Conservation (phyloP, 2,888 invertebrate species). For the Cloeon dipterum region DNA sequence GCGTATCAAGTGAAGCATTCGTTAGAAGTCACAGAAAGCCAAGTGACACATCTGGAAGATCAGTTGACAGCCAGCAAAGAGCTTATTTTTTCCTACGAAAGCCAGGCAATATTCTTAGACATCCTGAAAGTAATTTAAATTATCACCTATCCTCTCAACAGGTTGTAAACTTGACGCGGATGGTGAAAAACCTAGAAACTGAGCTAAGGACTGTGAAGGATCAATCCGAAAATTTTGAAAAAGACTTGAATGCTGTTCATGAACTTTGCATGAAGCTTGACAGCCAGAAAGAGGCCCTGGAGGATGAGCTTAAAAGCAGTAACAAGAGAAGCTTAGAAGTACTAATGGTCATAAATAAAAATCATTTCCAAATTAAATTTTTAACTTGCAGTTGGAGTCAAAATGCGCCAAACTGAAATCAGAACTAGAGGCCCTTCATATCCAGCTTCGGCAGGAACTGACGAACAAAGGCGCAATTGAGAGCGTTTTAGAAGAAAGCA, state of each 20-base stretch:
- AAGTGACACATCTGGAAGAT: constrained; percentile 36
- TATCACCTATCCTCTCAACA: constrained; percentile 10
- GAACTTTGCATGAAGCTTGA: constrained; percentile 38
- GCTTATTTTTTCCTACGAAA: constrained; percentile 28
- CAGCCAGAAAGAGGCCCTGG: constrained; percentile 37
- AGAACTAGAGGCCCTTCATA: constrained; percentile 20
- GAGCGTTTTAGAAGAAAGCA: constrained; percentile 26
- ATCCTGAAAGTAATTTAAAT: not conserved
- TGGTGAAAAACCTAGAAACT: constrained; percentile 36
- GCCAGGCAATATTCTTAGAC: constrained; percentile 18
- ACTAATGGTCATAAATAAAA: constrained; percentile 5
- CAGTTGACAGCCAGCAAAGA: constrained; percentile 30
- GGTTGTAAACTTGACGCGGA: constrained; percentile 27
- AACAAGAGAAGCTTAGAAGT: constrained; percentile 22
- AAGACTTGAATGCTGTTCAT: constrained; percentile 31
- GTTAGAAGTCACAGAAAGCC: constrained; percentile 29
- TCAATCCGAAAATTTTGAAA: constrained; percentile 30
- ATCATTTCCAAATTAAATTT: not conserved
- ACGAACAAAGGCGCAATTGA: constrained; percentile 28
- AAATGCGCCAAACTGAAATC: constrained; percentile 23
- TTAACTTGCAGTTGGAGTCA: constrained; percentile 21
- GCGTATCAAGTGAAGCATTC: constrained; percentile 40
- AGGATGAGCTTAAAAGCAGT: constrained; percentile 26
- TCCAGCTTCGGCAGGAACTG: constrained; percentile 21
- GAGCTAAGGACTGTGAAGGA: constrained; percentile 35